Conservation (phyloP, 2,113 vertebrate species). For the Anguilla rostrata region DNA sequence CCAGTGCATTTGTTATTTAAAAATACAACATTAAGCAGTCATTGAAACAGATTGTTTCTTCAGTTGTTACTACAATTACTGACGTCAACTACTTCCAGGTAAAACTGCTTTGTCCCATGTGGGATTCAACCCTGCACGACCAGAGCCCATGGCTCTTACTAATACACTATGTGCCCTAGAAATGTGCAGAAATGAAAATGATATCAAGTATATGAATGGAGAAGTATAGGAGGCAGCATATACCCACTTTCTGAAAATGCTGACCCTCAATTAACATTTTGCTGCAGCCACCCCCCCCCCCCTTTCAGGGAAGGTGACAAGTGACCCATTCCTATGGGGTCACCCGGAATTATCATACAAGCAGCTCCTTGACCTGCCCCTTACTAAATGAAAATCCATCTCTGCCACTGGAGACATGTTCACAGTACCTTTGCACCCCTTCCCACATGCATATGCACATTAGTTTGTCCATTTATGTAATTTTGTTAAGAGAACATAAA, state of each 20-base stretch:
- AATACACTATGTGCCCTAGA: neutral
- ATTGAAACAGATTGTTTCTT: neutral
- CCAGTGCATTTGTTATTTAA: neutral
- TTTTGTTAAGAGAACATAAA: neutral
- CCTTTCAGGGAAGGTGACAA: conserved; percentile 1
- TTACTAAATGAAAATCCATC: conserved; percentile 10
- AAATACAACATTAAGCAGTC: neutral
- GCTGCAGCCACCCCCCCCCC: neutral
- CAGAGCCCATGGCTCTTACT: neutral
- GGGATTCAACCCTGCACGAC: neutral
- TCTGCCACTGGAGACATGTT: neutral
- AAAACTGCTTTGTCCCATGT: neutral
- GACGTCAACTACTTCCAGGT: neutral
- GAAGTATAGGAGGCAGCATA: neutral
- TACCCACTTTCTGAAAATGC: neutral
- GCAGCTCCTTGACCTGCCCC: conserved; percentile 6
- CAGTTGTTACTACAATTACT: no score
- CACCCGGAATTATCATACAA: conserved; percentile 33
- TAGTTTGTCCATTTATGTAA: neutral
- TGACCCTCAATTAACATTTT: conserved; percentile 15
- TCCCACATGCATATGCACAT: neutral
- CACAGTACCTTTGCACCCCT: neutral
- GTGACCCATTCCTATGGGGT: conserved; percentile 33
- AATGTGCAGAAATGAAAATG: neutral
- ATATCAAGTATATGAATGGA: neutral